phyloP scores from a whole-genome alignment of 2,888 invertebrate genomes.

The Agrochola circellaris region DNA sequence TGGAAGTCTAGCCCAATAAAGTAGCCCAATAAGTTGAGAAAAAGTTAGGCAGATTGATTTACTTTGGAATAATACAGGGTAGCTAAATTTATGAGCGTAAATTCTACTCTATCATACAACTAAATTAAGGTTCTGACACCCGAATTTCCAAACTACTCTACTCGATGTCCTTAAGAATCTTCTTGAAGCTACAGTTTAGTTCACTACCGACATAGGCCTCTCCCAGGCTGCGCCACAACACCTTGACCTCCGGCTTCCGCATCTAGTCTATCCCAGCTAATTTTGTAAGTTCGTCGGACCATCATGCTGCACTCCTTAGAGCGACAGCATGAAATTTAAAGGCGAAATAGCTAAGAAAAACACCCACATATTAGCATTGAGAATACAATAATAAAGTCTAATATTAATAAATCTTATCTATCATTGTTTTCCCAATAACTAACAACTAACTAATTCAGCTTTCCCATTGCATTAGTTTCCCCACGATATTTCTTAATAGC shows the following conservation, averaged over 20 bases:
- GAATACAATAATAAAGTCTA: neutral
- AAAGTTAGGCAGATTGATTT: too few species aligned
- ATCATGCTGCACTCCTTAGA: too few species aligned
- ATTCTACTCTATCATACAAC: neutral
- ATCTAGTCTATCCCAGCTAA: too few species aligned
- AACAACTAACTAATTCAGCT: constrained; percentile 6
- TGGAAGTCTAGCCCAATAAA: too few species aligned
- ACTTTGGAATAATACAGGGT: neutral
- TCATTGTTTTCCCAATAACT: constrained; percentile 14
- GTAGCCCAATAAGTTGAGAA: too few species aligned
- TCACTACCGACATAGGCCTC: too few species aligned
- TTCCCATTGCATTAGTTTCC: constrained; percentile 27
- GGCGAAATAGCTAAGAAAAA: neutral
- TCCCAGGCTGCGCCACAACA: too few species aligned
- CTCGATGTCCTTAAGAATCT: neutral
- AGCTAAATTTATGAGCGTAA: neutral
- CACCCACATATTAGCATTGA: neutral
- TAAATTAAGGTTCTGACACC: neutral
- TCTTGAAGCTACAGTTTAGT: too few species aligned
- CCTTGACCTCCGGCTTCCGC: too few species aligned
- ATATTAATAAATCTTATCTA: constrained; percentile 14
- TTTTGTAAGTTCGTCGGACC: too few species aligned
- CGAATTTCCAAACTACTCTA: neutral
- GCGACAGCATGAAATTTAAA: too few species aligned
- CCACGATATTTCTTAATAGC: constrained; percentile 16